Conservation (phyloP, 2,113 vertebrate species). For the Corynorhinus townsendii region DNA sequence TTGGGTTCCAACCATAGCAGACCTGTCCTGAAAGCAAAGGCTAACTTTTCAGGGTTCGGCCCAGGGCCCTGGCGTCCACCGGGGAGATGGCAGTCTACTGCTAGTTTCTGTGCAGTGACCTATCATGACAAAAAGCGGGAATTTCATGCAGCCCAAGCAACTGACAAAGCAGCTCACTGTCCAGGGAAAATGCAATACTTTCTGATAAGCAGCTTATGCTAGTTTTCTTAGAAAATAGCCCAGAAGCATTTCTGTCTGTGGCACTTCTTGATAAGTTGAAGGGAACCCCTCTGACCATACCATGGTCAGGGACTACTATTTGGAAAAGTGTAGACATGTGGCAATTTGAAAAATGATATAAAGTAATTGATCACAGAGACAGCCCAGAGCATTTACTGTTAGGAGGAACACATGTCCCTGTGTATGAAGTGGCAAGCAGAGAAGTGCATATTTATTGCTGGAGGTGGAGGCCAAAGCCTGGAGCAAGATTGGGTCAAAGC, state of each 20-base stretch:
- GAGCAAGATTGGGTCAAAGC: conserved; percentile 50
- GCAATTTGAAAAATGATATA: conserved; percentile 81
- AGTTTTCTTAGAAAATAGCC: conserved; percentile 85
- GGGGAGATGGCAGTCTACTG: conserved; percentile 54
- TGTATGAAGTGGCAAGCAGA: conserved; percentile 78
- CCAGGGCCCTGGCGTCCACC: neutral
- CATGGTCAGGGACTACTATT: conserved; percentile 78
- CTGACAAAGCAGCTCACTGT: conserved; percentile 89
- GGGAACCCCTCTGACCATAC: conserved; percentile 83
- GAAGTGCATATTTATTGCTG: conserved; percentile 72
- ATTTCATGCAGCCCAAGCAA: conserved; percentile 85
- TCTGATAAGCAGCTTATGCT: conserved; percentile 95
- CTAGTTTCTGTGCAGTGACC: conserved; percentile 85
- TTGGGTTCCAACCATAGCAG: neutral
- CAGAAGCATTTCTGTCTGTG: conserved; percentile 83
- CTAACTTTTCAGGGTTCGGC: conserved; percentile 36
- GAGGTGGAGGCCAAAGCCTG: conserved; percentile 67
- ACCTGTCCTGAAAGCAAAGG: conserved; percentile 29
- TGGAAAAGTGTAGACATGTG: conserved; percentile 80
- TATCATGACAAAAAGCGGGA: conserved; percentile 80
- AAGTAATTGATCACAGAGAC: conserved; percentile 79
- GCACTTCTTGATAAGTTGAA: conserved; percentile 86
- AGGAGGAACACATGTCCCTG: conserved; percentile 73
- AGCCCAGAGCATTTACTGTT: conserved; percentile 77
- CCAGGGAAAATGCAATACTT: conserved; percentile 87